Evolutionary conservation across 1,140 invertebrate species (phyloP), one percentile per base, ranked within the genome.

Genomic region (Hermetia illucens): DNA sequence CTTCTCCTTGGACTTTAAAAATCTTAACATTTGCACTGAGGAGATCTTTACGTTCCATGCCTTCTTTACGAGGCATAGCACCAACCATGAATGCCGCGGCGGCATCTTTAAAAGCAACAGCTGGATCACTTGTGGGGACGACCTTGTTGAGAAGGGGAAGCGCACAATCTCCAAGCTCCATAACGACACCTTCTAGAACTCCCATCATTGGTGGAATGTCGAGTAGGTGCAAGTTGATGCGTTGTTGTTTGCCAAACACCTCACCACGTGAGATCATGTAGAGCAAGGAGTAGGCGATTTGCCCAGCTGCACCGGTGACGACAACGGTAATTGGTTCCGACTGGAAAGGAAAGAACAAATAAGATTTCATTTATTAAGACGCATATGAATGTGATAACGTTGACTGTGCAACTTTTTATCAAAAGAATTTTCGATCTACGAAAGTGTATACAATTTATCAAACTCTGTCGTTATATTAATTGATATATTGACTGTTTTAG

Each of bases 21-120:
- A 99, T 99, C 58, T 92, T 93, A 4, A 98, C 93, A 69, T 99
- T 99, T 6, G 94, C 94, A 25, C 89, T 82, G 0, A 87, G 58
- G 20, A 94, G 63, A 60, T 99, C 96, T 64, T 98, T 99, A 27
- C 96, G 75, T 61, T 98, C 95, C 96, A 99, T 99, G 31, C 95
- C 95, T 58, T 98, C 86, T 53, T 82, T 87, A 13, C 96, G 75
- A 0, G 96, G 96, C 95, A 98, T 98, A 5, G 96, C 82, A 30
- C 96, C 96, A 25, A 99, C 92, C 32, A 99, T 68, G 55, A 99
- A 97, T n/a, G 92, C 96, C 34, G 91, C 88, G 51, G 93, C 87
- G 34, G 96, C 87, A 69, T 95, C 84, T 52, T 91, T 89, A 63
- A 99, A 99, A 27, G 88, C 96, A 30, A 74, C 77, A 36, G 74